Base-by-base conservation (phyloP, 2,797 vertebrate genomes). In the Dallia pectoralis region DNA sequence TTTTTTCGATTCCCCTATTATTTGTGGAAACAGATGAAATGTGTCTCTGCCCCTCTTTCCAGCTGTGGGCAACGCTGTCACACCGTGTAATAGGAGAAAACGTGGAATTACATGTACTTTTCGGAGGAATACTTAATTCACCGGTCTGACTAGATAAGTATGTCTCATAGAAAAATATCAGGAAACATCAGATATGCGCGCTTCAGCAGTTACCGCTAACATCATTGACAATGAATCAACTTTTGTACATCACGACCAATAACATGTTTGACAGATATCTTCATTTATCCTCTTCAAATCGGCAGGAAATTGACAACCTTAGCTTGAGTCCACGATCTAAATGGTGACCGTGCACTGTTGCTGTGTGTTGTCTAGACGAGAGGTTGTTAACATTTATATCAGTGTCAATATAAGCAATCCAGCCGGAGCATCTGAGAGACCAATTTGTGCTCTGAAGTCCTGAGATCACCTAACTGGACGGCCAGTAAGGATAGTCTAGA, bases 31-130 rank as follows among this genome's bases (percentile, higher is more conserved):
- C 32, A 27, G 16, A 33, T 59, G 32, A 74, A 63, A 73, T 48
- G 27, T 33, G 53, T 69, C 22, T 68, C 44, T n/a, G n/a, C n/a
- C 70, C 19, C 27, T 47, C 4, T 16, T 29, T 48, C 73, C 67
- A 44, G 16, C 73, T 62, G 4, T 4, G 53, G 53, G 53, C 53
- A 59, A 59, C 66, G 48, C 73, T 75, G 9, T 51, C 67, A 76
- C 66, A 77, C 47, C 77, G 74, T 79, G 9, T 61, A 75, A 65
- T 6, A 6, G 62, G 70, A 64, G 29, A 64, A 64, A 67, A n/a
- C 36, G 4, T 67, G 22, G 66, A 48, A 64, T 33, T 18, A 32
- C 30, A 64, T 19, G 7, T 63, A 27, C 30, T 7, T 64, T 29
- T 30, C 62, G 32, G 30, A 64, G 62, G 14, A 9, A 64, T 64